Conservation (phyloP, 2,888 invertebrate genomes). For the Trissolcus brochymenae region DNA sequence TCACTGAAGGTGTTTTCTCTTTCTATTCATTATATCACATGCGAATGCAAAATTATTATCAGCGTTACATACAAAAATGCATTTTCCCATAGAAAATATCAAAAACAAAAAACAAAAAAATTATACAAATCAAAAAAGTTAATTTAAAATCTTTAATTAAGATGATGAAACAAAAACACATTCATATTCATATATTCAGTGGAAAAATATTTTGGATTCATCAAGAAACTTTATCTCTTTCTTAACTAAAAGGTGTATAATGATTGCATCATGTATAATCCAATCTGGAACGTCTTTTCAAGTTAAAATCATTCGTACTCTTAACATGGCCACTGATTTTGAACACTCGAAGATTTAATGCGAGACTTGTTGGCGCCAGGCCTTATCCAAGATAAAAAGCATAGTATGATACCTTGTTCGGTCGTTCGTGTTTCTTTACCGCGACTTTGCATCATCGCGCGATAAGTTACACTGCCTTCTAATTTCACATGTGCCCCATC, state of each 20-base stretch:
- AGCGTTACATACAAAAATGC: slow-evolving; percentile 1
- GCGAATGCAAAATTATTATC: slow-evolving; percentile 19
- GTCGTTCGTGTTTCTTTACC: slow-evolving; percentile 7
- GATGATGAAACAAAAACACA: background rate
- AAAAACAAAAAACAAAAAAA: background rate
- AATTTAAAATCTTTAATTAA: background rate
- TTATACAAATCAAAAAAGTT: background rate
- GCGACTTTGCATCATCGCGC: no score
- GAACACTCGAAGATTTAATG: background rate
- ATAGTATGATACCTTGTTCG: slow-evolving; percentile 4
- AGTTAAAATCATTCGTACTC: no score
- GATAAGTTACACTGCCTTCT: slow-evolving; percentile 3
- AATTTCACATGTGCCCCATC: background rate
- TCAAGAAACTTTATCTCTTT: no score
- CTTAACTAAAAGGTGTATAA: no score
- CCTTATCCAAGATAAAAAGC: slow-evolving; percentile 1
- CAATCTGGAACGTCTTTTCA: no score
- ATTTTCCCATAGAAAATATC: background rate
- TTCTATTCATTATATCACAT: slow-evolving; percentile 51
- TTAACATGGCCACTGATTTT: background rate
- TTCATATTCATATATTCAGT: background rate
- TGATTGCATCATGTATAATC: no score
- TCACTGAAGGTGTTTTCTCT: slow-evolving; percentile 55
- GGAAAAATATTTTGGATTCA: no score
- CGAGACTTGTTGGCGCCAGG: slow-evolving; percentile 20